Evolutionary conservation across 2,888 invertebrate species (phyloP).

Genomic region (Trichogramma evanescens): DNA sequence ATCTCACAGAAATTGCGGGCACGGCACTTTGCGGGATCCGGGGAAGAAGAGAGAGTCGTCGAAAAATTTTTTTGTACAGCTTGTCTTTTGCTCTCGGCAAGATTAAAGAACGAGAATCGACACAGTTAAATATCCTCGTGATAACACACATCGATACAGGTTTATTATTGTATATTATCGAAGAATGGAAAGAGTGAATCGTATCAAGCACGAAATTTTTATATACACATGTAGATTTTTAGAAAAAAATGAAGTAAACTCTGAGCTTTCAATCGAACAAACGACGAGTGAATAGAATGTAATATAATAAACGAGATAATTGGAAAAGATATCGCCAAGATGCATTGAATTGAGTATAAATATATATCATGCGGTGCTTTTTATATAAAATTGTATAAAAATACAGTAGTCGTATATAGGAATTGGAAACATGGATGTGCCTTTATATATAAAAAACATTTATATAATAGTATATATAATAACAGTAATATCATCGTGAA

Average conservation of each 20-base stretch:
- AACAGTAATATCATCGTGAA: too few species aligned
- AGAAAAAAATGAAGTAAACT: too few species aligned
- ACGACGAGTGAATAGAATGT: too few species aligned
- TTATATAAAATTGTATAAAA: neutral
- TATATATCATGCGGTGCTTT: conserved; percentile 39
- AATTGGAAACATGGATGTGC: conserved; percentile 47
- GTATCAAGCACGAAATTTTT: too few species aligned
- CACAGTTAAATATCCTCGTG: too few species aligned
- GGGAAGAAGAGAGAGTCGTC: conserved; percentile 12
- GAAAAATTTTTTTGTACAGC: neutral
- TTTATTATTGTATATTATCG: too few species aligned
- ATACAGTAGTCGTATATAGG: conserved; percentile 25
- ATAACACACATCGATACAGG: too few species aligned
- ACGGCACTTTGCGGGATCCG: conserved; percentile 40
- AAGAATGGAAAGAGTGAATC: too few species aligned
- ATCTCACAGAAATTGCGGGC: conserved; percentile 45
- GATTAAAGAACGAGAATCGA: too few species aligned
- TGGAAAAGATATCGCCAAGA: neutral
- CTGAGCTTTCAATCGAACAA: too few species aligned
- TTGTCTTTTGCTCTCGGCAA: too few species aligned
- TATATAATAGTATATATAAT: conserved; percentile 1
- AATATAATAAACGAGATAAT: neutral
- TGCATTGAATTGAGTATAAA: neutral
- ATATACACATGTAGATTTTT: too few species aligned
- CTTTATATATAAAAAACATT: conserved; percentile 28